phyloP scores from a whole-genome alignment of 2,888 invertebrate species.

The Caenorhabditis macrosperma region DNA sequence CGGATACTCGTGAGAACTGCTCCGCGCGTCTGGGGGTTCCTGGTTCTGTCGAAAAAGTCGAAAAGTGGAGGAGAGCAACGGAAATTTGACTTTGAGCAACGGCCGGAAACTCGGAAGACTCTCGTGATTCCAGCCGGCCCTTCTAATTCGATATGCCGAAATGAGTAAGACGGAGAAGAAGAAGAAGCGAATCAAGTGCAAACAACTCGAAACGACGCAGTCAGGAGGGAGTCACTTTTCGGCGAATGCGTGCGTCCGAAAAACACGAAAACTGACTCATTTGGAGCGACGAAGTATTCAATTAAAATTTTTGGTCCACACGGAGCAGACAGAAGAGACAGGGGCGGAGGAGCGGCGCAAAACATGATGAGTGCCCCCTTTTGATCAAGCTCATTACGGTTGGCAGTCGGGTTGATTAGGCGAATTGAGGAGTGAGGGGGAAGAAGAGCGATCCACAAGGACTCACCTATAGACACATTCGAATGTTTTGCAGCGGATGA shows the following conservation, averaged over 20 bases:
- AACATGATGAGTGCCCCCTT: neutral
- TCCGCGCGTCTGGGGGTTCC: constrained; percentile 4
- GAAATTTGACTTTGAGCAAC: constrained; percentile 39
- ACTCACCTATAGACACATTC: constrained; percentile 50
- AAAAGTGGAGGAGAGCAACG: too few relatives aligned
- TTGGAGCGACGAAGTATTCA: constrained; percentile 42
- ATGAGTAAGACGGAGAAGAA: constrained; percentile 5
- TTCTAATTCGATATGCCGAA: constrained; percentile 28
- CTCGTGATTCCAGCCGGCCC: constrained; percentile 17
- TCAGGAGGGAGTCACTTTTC: neutral
- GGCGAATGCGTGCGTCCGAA: neutral
- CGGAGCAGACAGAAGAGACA: constrained; percentile 9
- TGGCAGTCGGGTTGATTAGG: constrained; percentile 17
- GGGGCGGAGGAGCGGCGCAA: neutral
- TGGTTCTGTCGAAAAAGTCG: constrained; percentile 6
- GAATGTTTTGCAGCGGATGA: constrained; percentile 36
- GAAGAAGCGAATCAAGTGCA: constrained; percentile 10
- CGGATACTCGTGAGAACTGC: neutral
- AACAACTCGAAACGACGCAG: constrained; percentile 10
- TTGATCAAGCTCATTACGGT: constrained; percentile 43
- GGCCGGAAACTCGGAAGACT: constrained; percentile 6
- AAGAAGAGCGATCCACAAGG: neutral
- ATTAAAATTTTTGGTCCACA: constrained; percentile 34
- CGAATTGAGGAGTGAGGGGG: constrained; percentile 12
- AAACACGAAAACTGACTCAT: constrained; percentile 43